phyloP scores from a whole-genome alignment of 92 coral and sea anemone genomes.

The Palythoa grandis region DNA sequence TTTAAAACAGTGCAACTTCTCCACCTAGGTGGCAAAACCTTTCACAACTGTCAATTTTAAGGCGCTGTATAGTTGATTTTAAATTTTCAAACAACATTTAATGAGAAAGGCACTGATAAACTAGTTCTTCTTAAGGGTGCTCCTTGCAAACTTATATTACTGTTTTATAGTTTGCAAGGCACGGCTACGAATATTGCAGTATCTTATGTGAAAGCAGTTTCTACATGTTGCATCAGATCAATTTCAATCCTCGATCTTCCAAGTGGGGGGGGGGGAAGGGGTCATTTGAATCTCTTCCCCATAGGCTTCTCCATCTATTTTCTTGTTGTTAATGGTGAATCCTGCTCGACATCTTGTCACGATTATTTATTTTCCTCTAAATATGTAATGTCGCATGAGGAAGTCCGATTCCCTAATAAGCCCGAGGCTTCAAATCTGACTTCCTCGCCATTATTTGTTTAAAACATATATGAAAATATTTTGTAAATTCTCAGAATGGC shows the following conservation, averaged over 20 bases:
- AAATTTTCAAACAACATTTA: not conserved
- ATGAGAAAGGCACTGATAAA: not conserved
- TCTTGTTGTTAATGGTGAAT: not conserved
- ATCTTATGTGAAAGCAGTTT: no score
- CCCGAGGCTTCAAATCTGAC: no score
- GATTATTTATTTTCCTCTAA: not conserved
- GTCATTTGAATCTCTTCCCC: not conserved
- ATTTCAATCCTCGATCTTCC: not conserved
- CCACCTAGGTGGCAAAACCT: conserved; percentile 1
- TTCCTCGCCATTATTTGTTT: no score
- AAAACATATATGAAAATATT: no score
- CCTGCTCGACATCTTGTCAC: not conserved
- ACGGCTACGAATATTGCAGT: no score
- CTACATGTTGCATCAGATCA: no score
- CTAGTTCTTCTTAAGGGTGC: no score
- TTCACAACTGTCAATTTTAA: not conserved
- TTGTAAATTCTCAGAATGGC: no score
- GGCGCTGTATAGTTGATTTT: not conserved
- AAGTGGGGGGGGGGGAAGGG: not conserved
- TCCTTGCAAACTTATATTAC: no score
- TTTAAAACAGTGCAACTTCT: not conserved
- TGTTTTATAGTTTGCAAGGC: no score
- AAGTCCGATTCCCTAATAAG: no score
- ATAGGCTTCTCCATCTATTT: not conserved
- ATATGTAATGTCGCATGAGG: not conserved